Conservation (phyloP, 2,888 invertebrate species). For the Polymixis lichenea region DNA sequence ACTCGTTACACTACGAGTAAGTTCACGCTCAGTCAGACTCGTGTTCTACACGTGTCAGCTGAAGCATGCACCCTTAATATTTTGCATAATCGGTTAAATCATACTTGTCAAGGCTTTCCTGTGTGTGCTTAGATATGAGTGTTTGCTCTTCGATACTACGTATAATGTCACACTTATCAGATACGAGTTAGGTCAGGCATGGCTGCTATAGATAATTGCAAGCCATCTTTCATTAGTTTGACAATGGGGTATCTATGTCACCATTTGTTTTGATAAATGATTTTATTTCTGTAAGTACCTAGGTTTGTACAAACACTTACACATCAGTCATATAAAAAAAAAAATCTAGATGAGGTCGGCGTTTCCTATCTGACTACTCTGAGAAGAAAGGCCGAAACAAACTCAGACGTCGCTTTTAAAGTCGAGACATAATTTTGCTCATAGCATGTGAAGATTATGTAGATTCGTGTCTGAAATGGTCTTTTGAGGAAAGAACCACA, state of each 20-base stretch:
- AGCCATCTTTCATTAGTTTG: conserved; percentile 44
- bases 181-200: conserved; percentile 71
- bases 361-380: no score
- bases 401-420: no score
- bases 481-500: no score
- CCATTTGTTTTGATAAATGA: conserved; percentile 39
- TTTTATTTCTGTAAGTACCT: no score
- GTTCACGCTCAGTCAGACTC: background rate
- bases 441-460: no score
- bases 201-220: conserved; percentile 74
- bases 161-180: conserved; percentile 66
- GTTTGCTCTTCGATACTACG: conserved; percentile 42
- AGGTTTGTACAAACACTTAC: no score
- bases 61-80: conserved; percentile 21
- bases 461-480: no score
- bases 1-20: background rate
- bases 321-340: no score
- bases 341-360: no score
- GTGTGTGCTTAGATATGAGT: conserved; percentile 42
- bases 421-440: no score
- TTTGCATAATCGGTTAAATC: conserved; percentile 33
- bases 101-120: conserved; percentile 40
- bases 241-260: conserved; percentile 50
- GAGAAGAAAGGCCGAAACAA: no score
- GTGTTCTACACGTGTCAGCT: conserved; percentile 28